A percentile compares a stretch with the other conserved stretches of the same genome.
These are phyloP conservation scores for Pterobdella sp. DNA, from an alignment of 2,888 invertebrate species.

Conservation along the genomic window DNA sequence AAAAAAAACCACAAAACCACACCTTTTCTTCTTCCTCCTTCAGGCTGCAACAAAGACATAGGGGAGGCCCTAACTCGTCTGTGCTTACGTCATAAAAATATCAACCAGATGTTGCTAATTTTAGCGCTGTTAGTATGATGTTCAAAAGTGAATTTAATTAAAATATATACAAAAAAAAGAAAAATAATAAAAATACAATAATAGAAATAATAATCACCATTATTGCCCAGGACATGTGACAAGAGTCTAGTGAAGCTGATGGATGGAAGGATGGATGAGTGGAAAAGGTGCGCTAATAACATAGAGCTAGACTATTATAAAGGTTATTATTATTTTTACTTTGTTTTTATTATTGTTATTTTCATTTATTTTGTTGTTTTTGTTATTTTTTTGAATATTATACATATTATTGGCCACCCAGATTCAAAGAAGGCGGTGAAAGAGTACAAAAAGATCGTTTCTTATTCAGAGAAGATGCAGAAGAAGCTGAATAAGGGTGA, in stretches of 20 bases:
- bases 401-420: not conserved
- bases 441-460: conserved; percentile 21
- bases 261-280: conserved; percentile 62
- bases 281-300: conserved; percentile 72
- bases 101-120: too few species aligned
- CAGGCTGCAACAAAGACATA: conserved; percentile 94
- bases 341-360: conserved; percentile 1
- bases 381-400: not conserved
- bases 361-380: not conserved
- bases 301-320: conserved; percentile 81
- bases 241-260: conserved; percentile 32
- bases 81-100: conserved; percentile 87
- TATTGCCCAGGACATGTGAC: conserved; percentile 30
- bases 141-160: too few species aligned
- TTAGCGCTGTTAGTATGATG: too few species aligned
- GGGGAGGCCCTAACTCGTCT: conserved; percentile 91
- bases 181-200: too few species aligned
- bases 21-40: conserved; percentile 41
- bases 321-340: conserved; percentile 48
- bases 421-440: conserved; percentile 22
- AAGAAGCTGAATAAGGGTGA: conserved; percentile 24
- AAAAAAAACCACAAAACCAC: not conserved
- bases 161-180: too few species aligned
- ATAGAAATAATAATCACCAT: conserved; percentile 5
- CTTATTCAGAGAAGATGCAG: conserved; percentile 5